Evolutionary conservation across 37 sponge, comb jelly and placozoan genomes (phyloP).

Genomic region (Dysidea cf. avara): DNA sequence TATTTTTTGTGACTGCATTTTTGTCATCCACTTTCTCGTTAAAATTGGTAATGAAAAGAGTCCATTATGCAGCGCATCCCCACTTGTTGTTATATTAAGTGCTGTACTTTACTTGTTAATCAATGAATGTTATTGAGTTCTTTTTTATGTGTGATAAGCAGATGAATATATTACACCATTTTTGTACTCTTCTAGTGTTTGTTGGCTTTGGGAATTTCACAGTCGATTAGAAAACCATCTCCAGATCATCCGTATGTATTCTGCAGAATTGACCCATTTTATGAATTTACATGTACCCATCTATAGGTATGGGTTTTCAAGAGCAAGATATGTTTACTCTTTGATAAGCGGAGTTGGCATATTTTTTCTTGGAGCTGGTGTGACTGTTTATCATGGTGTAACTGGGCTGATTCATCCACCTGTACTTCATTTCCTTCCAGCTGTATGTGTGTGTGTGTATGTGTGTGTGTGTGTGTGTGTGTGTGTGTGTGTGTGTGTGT

Average conservation of each 20-base stretch:
- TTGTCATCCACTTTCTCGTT: neutral
- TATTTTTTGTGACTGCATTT: neutral
- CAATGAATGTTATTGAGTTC: no score
- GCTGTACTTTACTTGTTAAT: no score
- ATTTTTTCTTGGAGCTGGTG: constrained; percentile 96
- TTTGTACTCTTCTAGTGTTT: constrained; percentile 70
- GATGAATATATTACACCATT: no score
- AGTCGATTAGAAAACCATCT: constrained; percentile 87
- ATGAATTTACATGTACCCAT: neutral
- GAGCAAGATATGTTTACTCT: constrained; percentile 93
- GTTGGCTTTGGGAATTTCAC: constrained; percentile 88
- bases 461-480: constrained; percentile 11
- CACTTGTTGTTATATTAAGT: no score
- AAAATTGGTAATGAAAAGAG: no score
- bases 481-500: constrained; percentile 12
- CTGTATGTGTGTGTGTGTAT: constrained; percentile 68
- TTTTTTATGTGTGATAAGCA: no score
- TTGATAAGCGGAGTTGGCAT: constrained; percentile 96
- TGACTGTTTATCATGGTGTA: constrained; percentile 91
- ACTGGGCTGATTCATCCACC: constrained; percentile 79
- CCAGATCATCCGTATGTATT: constrained; percentile 92
- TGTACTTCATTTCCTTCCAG: constrained; percentile 64
- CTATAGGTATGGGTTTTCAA: constrained; percentile 88
- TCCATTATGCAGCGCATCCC: no score
- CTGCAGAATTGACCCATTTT: neutral